Percentiles rank a stretch among this genome's conserved stretches.
Conservation (phyloP, 92 coral and sea anemone genomes). For the Ricordea florida region DNA sequence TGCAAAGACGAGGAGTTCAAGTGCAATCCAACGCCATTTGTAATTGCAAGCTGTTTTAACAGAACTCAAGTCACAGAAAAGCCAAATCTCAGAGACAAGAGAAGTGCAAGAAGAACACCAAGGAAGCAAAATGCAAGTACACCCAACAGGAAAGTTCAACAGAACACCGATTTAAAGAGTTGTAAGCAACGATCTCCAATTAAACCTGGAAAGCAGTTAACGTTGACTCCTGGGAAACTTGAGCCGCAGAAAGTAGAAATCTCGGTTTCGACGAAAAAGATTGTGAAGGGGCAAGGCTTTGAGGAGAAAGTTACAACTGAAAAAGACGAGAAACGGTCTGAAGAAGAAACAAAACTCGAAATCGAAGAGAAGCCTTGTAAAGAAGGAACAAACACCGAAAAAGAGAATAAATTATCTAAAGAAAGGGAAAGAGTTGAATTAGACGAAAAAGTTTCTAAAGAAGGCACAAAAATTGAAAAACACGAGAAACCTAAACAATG, state of each 20-base stretch:
- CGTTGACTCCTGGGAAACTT: not conserved
- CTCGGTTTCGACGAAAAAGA: not conserved
- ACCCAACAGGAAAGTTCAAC: not conserved
- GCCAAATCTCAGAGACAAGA: not conserved
- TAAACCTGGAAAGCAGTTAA: not conserved
- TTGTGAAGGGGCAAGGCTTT: not conserved
- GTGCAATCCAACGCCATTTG: conserved; percentile 90
- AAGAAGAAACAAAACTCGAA: not conserved
- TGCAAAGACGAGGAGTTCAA: conserved; percentile 63
- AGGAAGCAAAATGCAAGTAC: conserved; percentile 9
- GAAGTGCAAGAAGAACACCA: not conserved
- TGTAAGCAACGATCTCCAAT: not conserved
- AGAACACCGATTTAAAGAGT: not conserved
- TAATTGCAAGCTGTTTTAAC: conserved; percentile 95
- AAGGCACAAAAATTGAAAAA: too few relatives aligned
- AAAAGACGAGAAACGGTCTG: not conserved
- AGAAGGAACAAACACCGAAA: too few relatives aligned
- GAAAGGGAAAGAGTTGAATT: too few relatives aligned
- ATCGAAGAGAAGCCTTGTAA: not conserved
- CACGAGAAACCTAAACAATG: too few relatives aligned
- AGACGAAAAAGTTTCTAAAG: too few relatives aligned
- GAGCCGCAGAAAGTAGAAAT: not conserved
- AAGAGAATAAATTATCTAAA: too few relatives aligned
- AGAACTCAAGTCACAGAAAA: conserved; percentile 63
- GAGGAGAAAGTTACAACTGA: not conserved